Conservation (phyloP, 2,888 invertebrate species). For the Apamea sordens region DNA sequence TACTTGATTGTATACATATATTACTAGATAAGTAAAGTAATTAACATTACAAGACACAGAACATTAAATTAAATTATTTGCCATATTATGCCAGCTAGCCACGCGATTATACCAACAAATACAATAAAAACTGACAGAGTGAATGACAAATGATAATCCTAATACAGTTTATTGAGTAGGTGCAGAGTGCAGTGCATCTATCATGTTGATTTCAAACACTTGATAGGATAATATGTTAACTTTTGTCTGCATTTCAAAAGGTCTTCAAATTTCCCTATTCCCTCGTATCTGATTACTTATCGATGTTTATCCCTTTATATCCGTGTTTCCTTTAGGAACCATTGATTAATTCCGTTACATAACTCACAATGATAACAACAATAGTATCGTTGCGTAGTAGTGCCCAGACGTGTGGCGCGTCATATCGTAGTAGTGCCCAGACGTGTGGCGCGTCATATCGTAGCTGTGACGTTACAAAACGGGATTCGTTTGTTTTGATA, state of each 20-base stretch:
- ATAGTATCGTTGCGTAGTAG: constrained; percentile 6
- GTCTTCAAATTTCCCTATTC: background rate
- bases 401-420: constrained; percentile 33
- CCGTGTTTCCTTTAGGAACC: constrained; percentile 22
- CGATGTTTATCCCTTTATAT: constrained; percentile 2
- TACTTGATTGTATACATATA: no score
- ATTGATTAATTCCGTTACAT: constrained; percentile 14
- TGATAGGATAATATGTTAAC: background rate
- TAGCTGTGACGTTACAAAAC: constrained; percentile 53
- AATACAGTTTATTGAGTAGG: no score
- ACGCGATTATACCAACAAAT: no score
- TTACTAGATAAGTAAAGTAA: no score
- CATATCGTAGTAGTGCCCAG: constrained; percentile 17
- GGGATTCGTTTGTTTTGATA: constrained; percentile 34
- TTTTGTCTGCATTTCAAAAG: background rate
- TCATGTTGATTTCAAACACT: background rate
- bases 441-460: constrained; percentile 34
- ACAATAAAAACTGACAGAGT: no score
- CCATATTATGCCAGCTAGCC: no score
- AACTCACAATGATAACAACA: constrained; percentile 24
- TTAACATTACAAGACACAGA: no score
- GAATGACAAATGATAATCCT: background rate
- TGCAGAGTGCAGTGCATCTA: background rate
- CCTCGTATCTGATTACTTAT: background rate
- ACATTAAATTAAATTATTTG: no score